Evolutionary conservation across 2,888 invertebrate species (phyloP).

Genomic region (Hoplodrina ambigua): DNA sequence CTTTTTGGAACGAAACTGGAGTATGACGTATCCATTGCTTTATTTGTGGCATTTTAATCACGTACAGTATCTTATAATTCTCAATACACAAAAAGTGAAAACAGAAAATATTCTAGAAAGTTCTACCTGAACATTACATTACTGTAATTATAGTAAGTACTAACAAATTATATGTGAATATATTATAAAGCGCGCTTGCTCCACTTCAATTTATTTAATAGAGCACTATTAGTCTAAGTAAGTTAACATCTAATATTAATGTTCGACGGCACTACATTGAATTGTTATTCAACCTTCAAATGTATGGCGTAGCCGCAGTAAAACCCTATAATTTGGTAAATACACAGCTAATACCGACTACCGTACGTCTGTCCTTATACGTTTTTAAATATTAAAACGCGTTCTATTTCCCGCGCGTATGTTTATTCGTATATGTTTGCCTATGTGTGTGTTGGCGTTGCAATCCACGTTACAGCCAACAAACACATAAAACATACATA

Average conservation of each 20-base stretch:
- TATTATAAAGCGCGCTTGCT: constrained; percentile 12
- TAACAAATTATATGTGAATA: constrained; percentile 29
- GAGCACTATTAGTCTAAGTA: constrained; percentile 34
- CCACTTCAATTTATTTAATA: constrained; percentile 41
- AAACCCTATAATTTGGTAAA: constrained; percentile 60
- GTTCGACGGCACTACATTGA: constrained; percentile 41
- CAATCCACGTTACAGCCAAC: constrained; percentile 80
- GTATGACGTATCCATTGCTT: constrained; percentile 8
- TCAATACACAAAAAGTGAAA: constrained; percentile 8
- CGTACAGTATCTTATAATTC: neutral
- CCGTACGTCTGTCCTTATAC: constrained; percentile 63
- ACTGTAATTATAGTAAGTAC: constrained; percentile 5
- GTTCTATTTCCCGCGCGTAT: constrained; percentile 78
- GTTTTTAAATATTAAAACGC: constrained; percentile 83
- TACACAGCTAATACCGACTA: constrained; percentile 55
- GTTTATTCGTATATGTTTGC: constrained; percentile 64
- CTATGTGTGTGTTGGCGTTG: constrained; percentile 69
- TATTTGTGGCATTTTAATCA: constrained; percentile 5
- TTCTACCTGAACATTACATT: constrained; percentile 9
- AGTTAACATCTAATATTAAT: constrained; percentile 35
- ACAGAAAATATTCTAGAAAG: constrained; percentile 20
- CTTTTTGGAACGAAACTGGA: constrained; percentile 32
- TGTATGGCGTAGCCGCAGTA: constrained; percentile 14
- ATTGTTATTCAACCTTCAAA: constrained; percentile 45
- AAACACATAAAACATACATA: constrained; percentile 84